phyloP scores from a whole-genome alignment of 2,888 invertebrate genomes.

The Ormyrus thymus region DNA sequence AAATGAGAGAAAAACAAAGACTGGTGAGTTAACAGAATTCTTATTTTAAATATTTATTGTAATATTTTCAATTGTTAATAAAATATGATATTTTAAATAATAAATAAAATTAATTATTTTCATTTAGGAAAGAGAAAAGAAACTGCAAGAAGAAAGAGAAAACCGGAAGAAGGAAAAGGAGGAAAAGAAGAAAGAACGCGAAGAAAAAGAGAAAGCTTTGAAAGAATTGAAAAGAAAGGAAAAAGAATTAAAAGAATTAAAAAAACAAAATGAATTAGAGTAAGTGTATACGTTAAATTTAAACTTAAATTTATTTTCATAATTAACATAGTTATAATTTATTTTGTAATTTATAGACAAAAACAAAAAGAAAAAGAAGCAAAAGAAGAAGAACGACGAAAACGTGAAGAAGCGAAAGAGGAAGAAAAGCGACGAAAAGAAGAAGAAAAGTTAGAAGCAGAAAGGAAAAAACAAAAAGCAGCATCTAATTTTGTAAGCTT shows the following conservation, averaged over 20 bases:
- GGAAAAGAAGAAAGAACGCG: slow-evolving; percentile 70
- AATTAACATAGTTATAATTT: slow-evolving; percentile 3
- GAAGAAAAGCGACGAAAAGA: slow-evolving; percentile 79
- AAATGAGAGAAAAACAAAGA: slow-evolving; percentile 77
- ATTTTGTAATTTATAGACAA: slow-evolving; percentile 50
- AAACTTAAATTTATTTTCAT: slow-evolving; percentile 14
- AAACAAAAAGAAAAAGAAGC: slow-evolving; percentile 76
- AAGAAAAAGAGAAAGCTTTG: slow-evolving; percentile 74
- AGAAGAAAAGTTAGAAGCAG: slow-evolving; percentile 82
- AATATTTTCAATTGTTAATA: slow-evolving; percentile 1
- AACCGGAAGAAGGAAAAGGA: slow-evolving; percentile 69
- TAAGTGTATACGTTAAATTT: slow-evolving; percentile 63
- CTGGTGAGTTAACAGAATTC: slow-evolving; percentile 71
- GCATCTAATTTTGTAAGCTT: slow-evolving; percentile 89
- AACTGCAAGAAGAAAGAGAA: slow-evolving; percentile 74
- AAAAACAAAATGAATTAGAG: slow-evolving; percentile 71
- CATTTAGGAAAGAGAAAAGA: slow-evolving; percentile 77
- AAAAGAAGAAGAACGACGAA: slow-evolving; percentile 77
- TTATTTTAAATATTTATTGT: slow-evolving; percentile 35
- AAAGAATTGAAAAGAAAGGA: slow-evolving; percentile 76
- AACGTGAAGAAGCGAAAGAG: slow-evolving; percentile 75
- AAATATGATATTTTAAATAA: slow-evolving; percentile 13
- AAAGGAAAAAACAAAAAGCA: slow-evolving; percentile 86
- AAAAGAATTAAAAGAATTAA: slow-evolving; percentile 71
- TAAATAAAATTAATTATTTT: neutral